Conservation (phyloP, 2,113 vertebrate genomes). For the Hirundichthys speculiger region DNA sequence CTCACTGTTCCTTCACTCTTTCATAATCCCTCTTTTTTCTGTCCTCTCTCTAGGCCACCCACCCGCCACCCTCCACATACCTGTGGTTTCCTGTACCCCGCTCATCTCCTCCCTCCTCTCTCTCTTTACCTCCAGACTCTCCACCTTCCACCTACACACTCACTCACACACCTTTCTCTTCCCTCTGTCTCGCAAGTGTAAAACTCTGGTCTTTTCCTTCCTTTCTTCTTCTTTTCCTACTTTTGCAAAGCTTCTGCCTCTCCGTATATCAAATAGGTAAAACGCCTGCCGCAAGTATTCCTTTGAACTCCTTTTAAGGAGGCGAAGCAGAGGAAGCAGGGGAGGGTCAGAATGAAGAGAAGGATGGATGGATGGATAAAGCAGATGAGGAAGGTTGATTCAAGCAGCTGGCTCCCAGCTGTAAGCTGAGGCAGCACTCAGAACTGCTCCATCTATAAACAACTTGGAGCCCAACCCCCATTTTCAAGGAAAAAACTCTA, state of each 20-base stretch:
- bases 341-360: constrained; percentile 29
- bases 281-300: constrained; percentile 65
- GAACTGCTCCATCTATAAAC: constrained; percentile 67
- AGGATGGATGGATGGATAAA: constrained; percentile 68
- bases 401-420: constrained; percentile 90
- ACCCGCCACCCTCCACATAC: constrained; percentile 79
- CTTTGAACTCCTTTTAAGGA: constrained; percentile 75
- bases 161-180: constrained; percentile 23
- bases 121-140: constrained; percentile 40
- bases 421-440: constrained; percentile 58
- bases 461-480: constrained; percentile 66
- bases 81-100: constrained; percentile 80
- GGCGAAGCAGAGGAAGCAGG: constrained; percentile 45
- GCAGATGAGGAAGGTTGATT: constrained; percentile 74
- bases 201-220: constrained; percentile 27
- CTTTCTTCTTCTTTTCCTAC: constrained; percentile 8
- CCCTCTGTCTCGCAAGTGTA: constrained; percentile 14
- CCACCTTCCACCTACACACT: not conserved
- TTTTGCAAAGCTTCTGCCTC: constrained; percentile 16
- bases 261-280: constrained; percentile 61
- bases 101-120: constrained; percentile 40
- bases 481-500: constrained; percentile 26
- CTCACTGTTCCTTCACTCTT: constrained; percentile 17
- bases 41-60: constrained; percentile 66
- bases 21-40: constrained; percentile 25